Evolutionary conservation across 1,140 invertebrate species (phyloP).

Genomic region (Eubasilissa regina): DNA sequence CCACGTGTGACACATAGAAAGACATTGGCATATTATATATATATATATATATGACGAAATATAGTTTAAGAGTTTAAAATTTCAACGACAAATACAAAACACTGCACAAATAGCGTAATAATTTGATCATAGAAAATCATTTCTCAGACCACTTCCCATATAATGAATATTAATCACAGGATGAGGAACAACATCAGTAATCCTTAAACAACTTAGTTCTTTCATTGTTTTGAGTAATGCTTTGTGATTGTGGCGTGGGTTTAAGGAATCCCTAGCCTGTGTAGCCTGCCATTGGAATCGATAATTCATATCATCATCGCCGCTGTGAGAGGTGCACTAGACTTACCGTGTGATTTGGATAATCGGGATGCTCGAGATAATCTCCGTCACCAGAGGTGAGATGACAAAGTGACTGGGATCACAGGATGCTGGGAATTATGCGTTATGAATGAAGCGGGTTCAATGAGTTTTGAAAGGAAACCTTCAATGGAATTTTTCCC

Average conservation of each 20-base stretch:
- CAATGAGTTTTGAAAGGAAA: neutral
- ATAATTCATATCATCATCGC: conserved; percentile 44
- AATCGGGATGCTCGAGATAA: conserved; percentile 6
- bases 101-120: too few species aligned
- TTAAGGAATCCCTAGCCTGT: conserved; percentile 44
- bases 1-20: too few species aligned
- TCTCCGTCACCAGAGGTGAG: neutral
- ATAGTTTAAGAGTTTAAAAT: too few species aligned
- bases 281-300: conserved; percentile 38
- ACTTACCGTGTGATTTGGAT: conserved; percentile 3
- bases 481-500: too few species aligned
- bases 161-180: too few species aligned
- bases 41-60: too few species aligned
- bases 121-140: too few species aligned
- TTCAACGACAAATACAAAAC: too few species aligned
- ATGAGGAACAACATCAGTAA: neutral
- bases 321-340: neutral
- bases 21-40: too few species aligned
- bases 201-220: neutral
- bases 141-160: too few species aligned
- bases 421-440: neutral
- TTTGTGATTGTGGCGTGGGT: conserved; percentile 49
- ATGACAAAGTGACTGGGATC: neutral
- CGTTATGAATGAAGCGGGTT: conserved; percentile 18
- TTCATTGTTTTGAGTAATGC: conserved; percentile 58